Evolutionary conservation across 2,888 invertebrate genomes (phyloP).

Genomic region (Pyrrhia umbra): DNA sequence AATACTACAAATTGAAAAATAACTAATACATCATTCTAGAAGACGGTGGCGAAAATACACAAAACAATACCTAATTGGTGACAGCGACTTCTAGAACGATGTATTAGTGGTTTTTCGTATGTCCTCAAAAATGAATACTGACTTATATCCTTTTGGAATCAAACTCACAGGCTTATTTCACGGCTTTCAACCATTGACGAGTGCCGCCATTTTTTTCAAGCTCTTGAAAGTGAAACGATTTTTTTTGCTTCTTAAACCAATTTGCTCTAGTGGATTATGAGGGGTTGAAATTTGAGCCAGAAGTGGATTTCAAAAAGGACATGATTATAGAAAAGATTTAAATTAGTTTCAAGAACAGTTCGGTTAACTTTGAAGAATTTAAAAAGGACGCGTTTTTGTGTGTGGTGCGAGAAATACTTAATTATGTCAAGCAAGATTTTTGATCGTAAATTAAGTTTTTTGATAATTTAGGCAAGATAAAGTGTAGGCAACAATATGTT

Average conservation of each 20-base stretch:
- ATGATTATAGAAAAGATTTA: conserved; percentile 44
- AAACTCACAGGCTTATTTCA: conserved; percentile 67
- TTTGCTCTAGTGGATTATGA: conserved; percentile 61
- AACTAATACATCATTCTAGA: too few species aligned
- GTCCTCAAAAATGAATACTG: background rate
- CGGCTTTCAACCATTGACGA: conserved; percentile 66
- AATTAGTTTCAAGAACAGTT: conserved; percentile 46
- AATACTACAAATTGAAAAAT: too few species aligned
- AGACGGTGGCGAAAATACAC: too few species aligned
- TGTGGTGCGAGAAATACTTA: background rate
- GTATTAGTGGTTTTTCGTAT: too few species aligned
- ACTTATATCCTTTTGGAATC: conserved; percentile 11
- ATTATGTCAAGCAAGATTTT: too few species aligned
- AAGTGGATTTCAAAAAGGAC: conserved; percentile 39
- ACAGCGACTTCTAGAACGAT: too few species aligned
- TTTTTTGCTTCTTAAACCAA: conserved; percentile 57
- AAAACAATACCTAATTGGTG: too few species aligned
- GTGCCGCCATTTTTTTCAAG: conserved; percentile 54
- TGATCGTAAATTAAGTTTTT: too few species aligned
- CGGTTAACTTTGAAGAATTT: conserved; percentile 36
- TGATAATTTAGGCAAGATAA: too few species aligned
- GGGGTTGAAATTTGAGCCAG: conserved; percentile 45
- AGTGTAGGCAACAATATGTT: too few species aligned
- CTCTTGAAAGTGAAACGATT: conserved; percentile 36
- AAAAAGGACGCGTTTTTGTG: conserved; percentile 31